Evolutionary conservation across 2,113 vertebrate genomes (phyloP), one percentile per base, ranked within the genome.

Genomic region (Oncorhynchus clarkii): DNA sequence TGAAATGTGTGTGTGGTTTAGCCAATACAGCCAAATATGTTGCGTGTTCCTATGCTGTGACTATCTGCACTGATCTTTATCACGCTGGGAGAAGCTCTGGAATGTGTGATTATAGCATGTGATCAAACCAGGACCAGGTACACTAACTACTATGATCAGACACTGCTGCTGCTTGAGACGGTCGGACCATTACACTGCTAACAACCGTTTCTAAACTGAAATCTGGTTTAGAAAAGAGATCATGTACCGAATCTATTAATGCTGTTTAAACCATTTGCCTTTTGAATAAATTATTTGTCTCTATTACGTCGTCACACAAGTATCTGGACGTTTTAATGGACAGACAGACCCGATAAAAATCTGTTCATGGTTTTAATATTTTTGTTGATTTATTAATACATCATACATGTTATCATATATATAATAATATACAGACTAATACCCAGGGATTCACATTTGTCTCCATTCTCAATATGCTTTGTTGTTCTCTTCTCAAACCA

Each of bases 371-470:
- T 62, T 22, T 85, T 87, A 54, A 72, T 81, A 90, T 92, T 92
- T 88, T 88, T 84, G 79, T 85, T 76, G 85, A 84, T 90, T 93
- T 93, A 93, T 93, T 91, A 90, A 90, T 89, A 89, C 91, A 89
- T 90, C 89, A 86, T 92, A 93, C 88, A 93, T 89, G 88, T 92
- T 87, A 75, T 86, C 83, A 91, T 90, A 5, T 45, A 45, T 45
- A 94, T 92, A 93, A 82, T 77, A 79, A 92, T 92, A 90, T 92
- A 93, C 82, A 92, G 26, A 70, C 87, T 82, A 81, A 91, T 93
- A 91, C 89, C 89, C 89, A 89, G 87, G 83, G 89, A 89, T 91
- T 94, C 90, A 91, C 88, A 88, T 91, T 92, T 89, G 86, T 75
- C 83, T 86, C 85, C 87, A 90, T 93, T 88, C 84, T 89, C 85